These are phyloP conservation scores for Venustaconcha ellipsiformis DNA, from an alignment of 1,140 invertebrate species.

Conservation along the genomic window DNA sequence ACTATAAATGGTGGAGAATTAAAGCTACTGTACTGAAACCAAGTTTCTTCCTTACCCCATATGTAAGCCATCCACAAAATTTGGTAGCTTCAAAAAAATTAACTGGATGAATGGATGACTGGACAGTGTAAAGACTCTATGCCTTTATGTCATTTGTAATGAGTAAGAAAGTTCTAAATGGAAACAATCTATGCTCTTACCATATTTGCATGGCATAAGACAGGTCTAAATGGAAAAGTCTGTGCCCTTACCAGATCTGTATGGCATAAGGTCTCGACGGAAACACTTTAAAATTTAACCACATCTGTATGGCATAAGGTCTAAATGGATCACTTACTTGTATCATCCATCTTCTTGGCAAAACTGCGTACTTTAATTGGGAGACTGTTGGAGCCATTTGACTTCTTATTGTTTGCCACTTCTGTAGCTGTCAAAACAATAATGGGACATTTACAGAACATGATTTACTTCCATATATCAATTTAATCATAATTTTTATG, in stretches of 20 bases:
- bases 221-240: conserved; percentile 2
- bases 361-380: conserved; percentile 92
- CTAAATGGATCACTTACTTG: conserved; percentile 76
- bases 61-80: too few relatives aligned
- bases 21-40: too few relatives aligned
- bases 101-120: too few relatives aligned
- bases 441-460: neutral
- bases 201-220: neutral
- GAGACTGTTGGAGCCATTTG: conserved; percentile 84
- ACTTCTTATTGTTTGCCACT: conserved; percentile 89
- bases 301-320: neutral
- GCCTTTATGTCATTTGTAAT: too few relatives aligned
- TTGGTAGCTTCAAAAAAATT: too few relatives aligned
- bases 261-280: conserved; percentile 4
- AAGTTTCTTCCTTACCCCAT: too few relatives aligned
- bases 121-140: too few relatives aligned
- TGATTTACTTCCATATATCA: neutral
- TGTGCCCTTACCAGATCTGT: too few relatives aligned
- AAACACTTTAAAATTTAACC: too few relatives aligned
- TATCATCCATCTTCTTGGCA: conserved; percentile 96
- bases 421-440: conserved; percentile 76
- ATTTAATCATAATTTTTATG: neutral
- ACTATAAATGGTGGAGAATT: too few relatives aligned
- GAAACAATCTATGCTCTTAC: neutral
- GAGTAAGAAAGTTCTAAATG: conserved; percentile 4